Percentiles rank a stretch among this genome's conserved stretches.
These are phyloP conservation scores for Apotomis betuletana DNA, from an alignment of 2,888 invertebrate species.

Conservation along the genomic window DNA sequence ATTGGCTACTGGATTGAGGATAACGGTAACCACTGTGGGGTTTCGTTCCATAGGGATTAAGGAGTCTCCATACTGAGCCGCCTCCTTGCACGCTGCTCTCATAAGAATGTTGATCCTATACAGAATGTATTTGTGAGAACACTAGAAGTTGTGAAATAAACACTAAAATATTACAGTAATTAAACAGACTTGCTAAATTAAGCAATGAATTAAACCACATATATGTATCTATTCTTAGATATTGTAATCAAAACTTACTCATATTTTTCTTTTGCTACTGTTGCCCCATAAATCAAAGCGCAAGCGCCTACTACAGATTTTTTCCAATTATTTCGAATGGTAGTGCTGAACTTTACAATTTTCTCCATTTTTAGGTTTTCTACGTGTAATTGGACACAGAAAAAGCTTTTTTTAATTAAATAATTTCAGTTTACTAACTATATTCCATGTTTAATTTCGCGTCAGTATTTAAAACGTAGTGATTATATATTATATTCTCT, in stretches of 20 bases:
- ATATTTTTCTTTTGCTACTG: slow-evolving; percentile 87
- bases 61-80: slow-evolving; percentile 87
- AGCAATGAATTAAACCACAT: no score
- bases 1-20: slow-evolving; percentile 95
- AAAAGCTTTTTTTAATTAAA: slow-evolving; percentile 13
- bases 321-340: slow-evolving; percentile 94
- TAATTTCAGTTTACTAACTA: not conserved
- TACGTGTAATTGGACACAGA: slow-evolving; percentile 9
- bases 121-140: slow-evolving; percentile 38
- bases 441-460: slow-evolving; percentile 9
- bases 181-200: no score
- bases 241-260: slow-evolving; percentile 83
- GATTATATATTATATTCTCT: no score
- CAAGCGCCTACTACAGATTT: slow-evolving; percentile 89
- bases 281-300: slow-evolving; percentile 87
- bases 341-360: slow-evolving; percentile 85
- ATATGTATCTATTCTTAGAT: no score
- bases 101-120: slow-evolving; percentile 90
- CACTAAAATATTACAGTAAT: not conserved
- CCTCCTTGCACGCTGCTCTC: slow-evolving; percentile 91
- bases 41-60: slow-evolving; percentile 83
- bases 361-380: slow-evolving; percentile 69
- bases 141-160: not conserved
- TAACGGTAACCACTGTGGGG: slow-evolving; percentile 91
- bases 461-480: no score